These are phyloP conservation scores for Papilio helenus DNA, from an alignment of 1,140 invertebrate species.

Conservation along the genomic window DNA sequence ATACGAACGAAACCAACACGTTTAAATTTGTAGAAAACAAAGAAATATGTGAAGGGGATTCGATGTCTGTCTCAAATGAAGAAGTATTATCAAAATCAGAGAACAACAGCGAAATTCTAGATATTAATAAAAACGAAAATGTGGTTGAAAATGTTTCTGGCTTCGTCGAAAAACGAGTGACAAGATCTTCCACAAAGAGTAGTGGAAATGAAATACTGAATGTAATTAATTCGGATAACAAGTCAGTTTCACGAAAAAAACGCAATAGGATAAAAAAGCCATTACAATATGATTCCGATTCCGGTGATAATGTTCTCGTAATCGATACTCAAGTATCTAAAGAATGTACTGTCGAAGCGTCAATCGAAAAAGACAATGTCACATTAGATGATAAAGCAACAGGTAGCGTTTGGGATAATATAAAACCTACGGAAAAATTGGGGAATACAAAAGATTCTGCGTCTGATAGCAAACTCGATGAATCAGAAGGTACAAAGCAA, in stretches of 20 bases:
- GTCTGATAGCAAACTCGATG: background rate
- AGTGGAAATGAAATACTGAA: conserved; percentile 23
- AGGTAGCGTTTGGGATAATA: background rate
- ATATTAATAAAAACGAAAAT: conserved; percentile 30
- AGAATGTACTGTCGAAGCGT: background rate
- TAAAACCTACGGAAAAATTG: conserved; percentile 14
- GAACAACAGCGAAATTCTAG: background rate
- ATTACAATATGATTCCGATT: conserved; percentile 49
- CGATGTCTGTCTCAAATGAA: background rate
- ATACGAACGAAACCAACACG: conserved; percentile 32
- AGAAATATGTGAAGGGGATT: conserved; percentile 15
- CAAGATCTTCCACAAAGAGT: conserved; percentile 51
- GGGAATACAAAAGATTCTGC: background rate
- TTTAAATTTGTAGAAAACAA: conserved; percentile 28
- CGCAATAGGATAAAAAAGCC: conserved; percentile 48
- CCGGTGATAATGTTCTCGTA: conserved; percentile 39
- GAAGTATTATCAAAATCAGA: conserved; percentile 3
- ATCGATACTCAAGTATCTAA: background rate
- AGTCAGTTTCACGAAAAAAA: conserved; percentile 39
- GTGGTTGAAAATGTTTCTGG: conserved; percentile 26
- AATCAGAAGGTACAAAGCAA: background rate
- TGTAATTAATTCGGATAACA: conserved; percentile 28
- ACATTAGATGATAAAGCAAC: background rate
- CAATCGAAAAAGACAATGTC: background rate
- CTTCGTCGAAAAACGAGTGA: conserved; percentile 51